These are phyloP conservation scores for Tinea trinotella DNA, from an alignment of 2,888 invertebrate genomes.

Conservation along the genomic window DNA sequence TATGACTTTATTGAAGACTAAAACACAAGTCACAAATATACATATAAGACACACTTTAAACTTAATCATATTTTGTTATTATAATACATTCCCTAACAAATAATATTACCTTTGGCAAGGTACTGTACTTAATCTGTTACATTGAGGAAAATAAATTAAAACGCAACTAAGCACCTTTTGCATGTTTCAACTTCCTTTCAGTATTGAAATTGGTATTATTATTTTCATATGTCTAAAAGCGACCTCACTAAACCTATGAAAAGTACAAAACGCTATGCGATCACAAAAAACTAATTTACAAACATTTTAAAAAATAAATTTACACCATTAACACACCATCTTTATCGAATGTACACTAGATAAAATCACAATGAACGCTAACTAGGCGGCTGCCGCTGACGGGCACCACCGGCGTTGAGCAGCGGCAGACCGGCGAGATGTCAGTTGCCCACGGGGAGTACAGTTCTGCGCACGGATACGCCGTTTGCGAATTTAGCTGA, in stretches of 20 bases:
- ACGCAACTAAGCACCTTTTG: constrained; percentile 17
- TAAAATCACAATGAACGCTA: constrained; percentile 59
- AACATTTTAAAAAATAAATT: constrained; percentile 54
- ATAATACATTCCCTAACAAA: constrained; percentile 15
- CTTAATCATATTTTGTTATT: neutral
- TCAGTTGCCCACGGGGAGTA: constrained; percentile 65
- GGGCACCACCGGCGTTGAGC: no score
- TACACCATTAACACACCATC: constrained; percentile 58
- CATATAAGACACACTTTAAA: constrained; percentile 10
- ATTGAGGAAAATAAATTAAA: constrained; percentile 15
- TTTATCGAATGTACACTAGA: constrained; percentile 63
- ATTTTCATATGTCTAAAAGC: constrained; percentile 35
- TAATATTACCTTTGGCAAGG: constrained; percentile 20
- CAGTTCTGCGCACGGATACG: constrained; percentile 37
- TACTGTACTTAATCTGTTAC: constrained; percentile 17
- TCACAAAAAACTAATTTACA: constrained; percentile 40
- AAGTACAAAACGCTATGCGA: constrained; percentile 66
- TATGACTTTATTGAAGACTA: constrained; percentile 19
- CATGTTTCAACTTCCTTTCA: neutral
- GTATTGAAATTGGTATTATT: neutral
- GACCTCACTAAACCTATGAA: constrained; percentile 38
- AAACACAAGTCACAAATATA: constrained; percentile 18
- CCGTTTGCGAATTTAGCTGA: constrained; percentile 33
- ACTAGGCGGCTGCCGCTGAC: constrained; percentile 22
- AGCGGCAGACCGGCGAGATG: no score